A percentile compares a stretch with the other conserved stretches of the same genome.
Conservation (phyloP, 2,113 vertebrate species). For the Anhinga anhinga region DNA sequence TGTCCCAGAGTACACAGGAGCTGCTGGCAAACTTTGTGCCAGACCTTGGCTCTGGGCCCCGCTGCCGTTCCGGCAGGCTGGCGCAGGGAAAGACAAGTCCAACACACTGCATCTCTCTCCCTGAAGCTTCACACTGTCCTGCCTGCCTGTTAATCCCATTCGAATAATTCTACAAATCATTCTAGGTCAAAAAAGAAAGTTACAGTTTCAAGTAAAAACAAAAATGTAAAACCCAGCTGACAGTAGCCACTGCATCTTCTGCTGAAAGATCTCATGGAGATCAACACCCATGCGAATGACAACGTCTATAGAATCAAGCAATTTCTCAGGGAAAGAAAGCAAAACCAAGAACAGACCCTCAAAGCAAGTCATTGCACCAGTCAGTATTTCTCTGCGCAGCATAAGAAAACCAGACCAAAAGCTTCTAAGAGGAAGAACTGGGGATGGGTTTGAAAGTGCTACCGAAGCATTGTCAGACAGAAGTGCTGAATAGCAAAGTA, state of each 20-base stretch:
- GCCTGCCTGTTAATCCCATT: neutral
- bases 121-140: neutral
- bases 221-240: neutral
- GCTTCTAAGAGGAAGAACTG: neutral
- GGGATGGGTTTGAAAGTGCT: neutral
- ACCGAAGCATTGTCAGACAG: neutral
- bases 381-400: neutral
- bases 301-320: neutral
- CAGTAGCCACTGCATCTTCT: slow-evolving; percentile 14
- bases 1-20: fast-evolving
- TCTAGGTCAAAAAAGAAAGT: neutral
- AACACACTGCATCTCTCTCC: neutral
- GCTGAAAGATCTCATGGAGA: slow-evolving; percentile 56
- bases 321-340: neutral
- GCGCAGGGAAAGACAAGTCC: fast-evolving
- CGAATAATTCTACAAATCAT: neutral
- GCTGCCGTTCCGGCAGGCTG: fast-evolving
- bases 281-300: neutral
- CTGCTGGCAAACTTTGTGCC: neutral
- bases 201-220: neutral
- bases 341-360: neutral
- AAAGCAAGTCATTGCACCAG: neutral
- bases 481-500: neutral
- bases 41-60: neutral
- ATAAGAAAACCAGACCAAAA: neutral